phyloP scores from a whole-genome alignment of 1,140 invertebrate species.

The Philopotamus ludificatus region DNA sequence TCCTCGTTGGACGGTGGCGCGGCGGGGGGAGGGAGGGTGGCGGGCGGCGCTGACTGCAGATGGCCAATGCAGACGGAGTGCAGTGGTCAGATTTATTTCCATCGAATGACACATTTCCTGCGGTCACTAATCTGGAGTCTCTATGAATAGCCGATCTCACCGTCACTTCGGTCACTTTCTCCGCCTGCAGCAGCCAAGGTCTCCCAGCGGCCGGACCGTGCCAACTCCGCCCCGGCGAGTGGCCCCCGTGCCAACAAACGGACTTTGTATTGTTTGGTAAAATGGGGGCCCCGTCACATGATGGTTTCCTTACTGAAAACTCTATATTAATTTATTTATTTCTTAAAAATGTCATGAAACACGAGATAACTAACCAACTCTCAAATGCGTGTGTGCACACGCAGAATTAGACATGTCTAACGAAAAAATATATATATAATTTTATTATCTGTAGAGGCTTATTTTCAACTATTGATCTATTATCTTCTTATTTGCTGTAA shows the following conservation, averaged over 20 bases:
- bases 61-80: not conserved
- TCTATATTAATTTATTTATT: too few relatives aligned
- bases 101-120: conserved; percentile 30
- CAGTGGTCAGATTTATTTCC: conserved; percentile 18
- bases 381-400: too few relatives aligned
- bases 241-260: not conserved
- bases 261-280: not conserved
- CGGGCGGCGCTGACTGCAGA: not conserved
- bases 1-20: too few relatives aligned
- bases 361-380: too few relatives aligned
- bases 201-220: not conserved
- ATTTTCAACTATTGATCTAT: too few relatives aligned
- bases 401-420: too few relatives aligned
- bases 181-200: conserved; percentile 7
- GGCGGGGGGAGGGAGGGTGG: not conserved
- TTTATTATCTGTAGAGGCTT: too few relatives aligned
- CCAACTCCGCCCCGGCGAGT: not conserved
- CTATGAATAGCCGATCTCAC: conserved; percentile 10
- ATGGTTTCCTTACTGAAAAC: too few relatives aligned
- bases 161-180: conserved; percentile 17
- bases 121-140: conserved; percentile 30
- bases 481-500: too few relatives aligned
- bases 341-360: too few relatives aligned
- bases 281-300: not conserved
- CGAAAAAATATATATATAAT: too few relatives aligned